Base-by-base conservation (phyloP, 23 tunicate species). In the Trididemnum clinides region DNA sequence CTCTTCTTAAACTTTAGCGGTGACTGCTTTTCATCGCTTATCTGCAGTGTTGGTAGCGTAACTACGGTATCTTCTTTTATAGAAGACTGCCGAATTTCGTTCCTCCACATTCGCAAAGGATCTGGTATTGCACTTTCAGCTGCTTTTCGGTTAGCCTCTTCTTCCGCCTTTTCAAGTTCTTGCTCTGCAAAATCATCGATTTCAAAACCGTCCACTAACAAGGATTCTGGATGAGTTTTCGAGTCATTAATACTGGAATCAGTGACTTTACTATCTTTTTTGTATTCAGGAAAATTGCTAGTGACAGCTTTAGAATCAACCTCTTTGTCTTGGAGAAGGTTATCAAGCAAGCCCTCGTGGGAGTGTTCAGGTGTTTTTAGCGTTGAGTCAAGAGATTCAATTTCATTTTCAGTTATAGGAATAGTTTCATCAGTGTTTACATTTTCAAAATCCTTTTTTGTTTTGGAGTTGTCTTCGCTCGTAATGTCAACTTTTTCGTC, bases 141-240 rank as follows among this genome's bases (percentile, higher is more conserved):
- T 3, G 75, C 37, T 66, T 66, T 66, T 20, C 36, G 75, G 4
- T 20, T 15, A 30, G 75, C 75, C n/a, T 66, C 37, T 3, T 36
- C 75, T 66, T 66, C 37, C 30, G 75, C 75, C n/a, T 78, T 78
- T 51, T 78, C 83, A 19, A 78, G 28, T 25, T 78, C 83, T 39
- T 62, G 77, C 18, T 82, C 92, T 0, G 92, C 92, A 63, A 88
- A 82, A 33, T 73, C 63, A 33, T 82, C 87, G 22, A 66, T 66
- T 66, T 66, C 37, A 32, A 66, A 66, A 29, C 31, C 75, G 4
- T 66, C 75, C 6, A 29, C 75, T 6, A n/a, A 6, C 6, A 10
- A 7, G 7, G 37, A 6, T 6, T 36, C 6, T 5, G 3, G 6
- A 3, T 59, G 27, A 39, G 57, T 2, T 74, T 74, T 74, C 80